phyloP scores from a whole-genome alignment of 2,888 invertebrate species.

The Agrochola lota region DNA sequence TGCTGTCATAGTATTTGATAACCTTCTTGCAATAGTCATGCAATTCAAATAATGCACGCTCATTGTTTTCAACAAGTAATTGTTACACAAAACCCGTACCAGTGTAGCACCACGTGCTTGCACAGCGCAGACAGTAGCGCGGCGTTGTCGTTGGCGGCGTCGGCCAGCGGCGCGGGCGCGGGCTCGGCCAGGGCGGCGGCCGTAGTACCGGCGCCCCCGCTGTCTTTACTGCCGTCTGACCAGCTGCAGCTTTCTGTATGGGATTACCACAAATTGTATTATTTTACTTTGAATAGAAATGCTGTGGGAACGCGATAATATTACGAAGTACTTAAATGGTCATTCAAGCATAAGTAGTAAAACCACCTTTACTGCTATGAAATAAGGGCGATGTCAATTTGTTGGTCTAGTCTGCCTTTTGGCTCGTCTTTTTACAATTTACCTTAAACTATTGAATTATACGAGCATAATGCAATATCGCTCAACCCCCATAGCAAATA shows the following conservation, averaged over 20 bases:
- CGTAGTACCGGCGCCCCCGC: constrained; percentile 66
- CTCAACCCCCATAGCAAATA: too few species aligned
- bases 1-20: background rate
- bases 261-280: background rate
- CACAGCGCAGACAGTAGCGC: constrained; percentile 83
- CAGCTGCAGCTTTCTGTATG: constrained; percentile 82
- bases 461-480: too few species aligned
- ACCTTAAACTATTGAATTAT: too few species aligned
- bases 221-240: constrained; percentile 85
- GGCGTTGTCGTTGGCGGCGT: constrained; percentile 83
- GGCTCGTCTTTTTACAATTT: too few species aligned
- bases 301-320: background rate
- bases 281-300: background rate
- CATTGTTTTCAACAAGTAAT: background rate
- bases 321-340: background rate
- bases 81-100: constrained; percentile 60
- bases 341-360: background rate
- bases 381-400: background rate
- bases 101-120: constrained; percentile 85
- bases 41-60: background rate
- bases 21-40: background rate
- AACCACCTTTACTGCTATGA: background rate
- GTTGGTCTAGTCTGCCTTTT: too few species aligned
- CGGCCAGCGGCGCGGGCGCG: constrained; percentile 67
- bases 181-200: constrained; percentile 59